phyloP scores from a whole-genome alignment of 1,140 invertebrate species.

The Araneus ventricosus region DNA sequence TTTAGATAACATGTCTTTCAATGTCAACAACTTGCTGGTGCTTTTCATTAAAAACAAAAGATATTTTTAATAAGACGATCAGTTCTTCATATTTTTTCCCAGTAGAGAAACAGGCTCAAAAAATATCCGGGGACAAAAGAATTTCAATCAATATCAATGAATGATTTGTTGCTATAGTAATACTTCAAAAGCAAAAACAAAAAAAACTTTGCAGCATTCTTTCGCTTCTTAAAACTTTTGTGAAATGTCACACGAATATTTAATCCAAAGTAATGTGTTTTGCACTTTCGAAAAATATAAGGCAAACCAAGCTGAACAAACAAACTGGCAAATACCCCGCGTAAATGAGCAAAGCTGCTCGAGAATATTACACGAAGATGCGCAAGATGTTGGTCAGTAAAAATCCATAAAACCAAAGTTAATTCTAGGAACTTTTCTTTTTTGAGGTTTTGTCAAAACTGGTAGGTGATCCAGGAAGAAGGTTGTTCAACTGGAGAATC shows the following conservation, averaged over 20 bases:
- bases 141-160: too few relatives aligned
- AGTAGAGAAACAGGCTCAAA: too few relatives aligned
- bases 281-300: too few relatives aligned
- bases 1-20: constrained; percentile 28
- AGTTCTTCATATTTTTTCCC: too few relatives aligned
- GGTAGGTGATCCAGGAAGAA: not conserved
- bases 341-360: not conserved
- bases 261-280: too few relatives aligned
- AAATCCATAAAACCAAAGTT: not conserved
- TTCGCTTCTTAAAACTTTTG: not conserved
- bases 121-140: too few relatives aligned
- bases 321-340: not conserved
- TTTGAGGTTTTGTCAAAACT: not conserved
- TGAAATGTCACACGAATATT: too few relatives aligned
- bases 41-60: not conserved
- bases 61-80: too few relatives aligned
- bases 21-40: not conserved
- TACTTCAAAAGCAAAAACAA: not conserved
- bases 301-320: not conserved
- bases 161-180: too few relatives aligned
- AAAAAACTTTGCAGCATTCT: not conserved
- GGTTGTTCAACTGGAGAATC: not conserved
- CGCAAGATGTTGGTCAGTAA: not conserved
- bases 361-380: not conserved
- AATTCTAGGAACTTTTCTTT: not conserved